Evolutionary conservation across 1,140 invertebrate genomes (phyloP), one percentile per base, ranked within the genome.

Genomic region (Brachionus asplanchnoidis): DNA sequence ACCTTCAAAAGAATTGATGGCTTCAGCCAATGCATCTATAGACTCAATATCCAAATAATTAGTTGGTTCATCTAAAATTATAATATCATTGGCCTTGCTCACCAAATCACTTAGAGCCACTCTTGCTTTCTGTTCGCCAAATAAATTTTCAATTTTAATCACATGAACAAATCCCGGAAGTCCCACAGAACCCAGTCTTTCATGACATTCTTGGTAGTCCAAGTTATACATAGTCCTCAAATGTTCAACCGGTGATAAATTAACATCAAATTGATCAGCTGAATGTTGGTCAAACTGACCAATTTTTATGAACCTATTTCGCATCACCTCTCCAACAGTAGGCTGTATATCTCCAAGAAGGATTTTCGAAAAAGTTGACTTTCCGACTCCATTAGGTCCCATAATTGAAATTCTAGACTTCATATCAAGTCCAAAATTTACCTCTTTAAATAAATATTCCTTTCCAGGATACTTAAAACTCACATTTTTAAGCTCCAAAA

Each of bases 41-140:
- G 96, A 98, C 91, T 99, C 97, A 86, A 99, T 98, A 90, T 99
- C 97, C 84, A 99, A 91, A 91, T 98, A 98, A 89, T 99, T 99
- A 12, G 97, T 98, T 85, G 97, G 97, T 92, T 99, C 97, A 91
- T 99, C 96, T 86, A 99, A 90, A 88, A 99, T 96, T 23, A 98
- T 92, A 20, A 98, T 95, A 92, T 99, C 97, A 0, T 97, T 97
- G 14, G 93, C 95, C 90, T 95, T 95, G 5, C 96, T 91, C 78
- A 95, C 95, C 2, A 99, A 91, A 90, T 98, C 96, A 14, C 96
- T 96, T 6, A 99, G 89, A 1, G 97, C 97, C 0, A 99, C 97
- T 60, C 97, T 92, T 5, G 97, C 95, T 91, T 98, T 99, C 90
- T 99, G 97, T 26, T 97, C 97, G 85, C 97, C 97, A 46, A 96